Percentiles rank a stretch among this genome's conserved stretches.
These are phyloP conservation scores for Drosophila pseudoananassae DNA, from an alignment of 1,140 invertebrate genomes.

Conservation along the genomic window DNA sequence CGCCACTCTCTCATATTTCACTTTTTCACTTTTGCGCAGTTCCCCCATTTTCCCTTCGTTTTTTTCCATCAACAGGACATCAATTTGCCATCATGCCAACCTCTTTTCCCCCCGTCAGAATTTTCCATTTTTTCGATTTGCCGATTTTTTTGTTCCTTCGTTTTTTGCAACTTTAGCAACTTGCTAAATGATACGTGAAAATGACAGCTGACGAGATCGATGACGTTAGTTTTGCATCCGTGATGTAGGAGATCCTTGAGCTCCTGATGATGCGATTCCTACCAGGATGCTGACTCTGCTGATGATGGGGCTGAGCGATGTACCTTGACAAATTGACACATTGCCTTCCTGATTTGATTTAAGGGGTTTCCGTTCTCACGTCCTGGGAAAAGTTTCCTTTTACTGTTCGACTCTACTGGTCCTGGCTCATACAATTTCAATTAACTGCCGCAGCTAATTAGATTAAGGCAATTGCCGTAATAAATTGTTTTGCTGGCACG, in stretches of 20 bases:
- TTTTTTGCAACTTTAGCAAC: conserved; percentile 69
- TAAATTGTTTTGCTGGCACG: conserved; percentile 59
- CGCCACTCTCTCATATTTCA: conserved; percentile 40
- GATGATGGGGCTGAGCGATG: conserved; percentile 65
- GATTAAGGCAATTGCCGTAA: conserved; percentile 68
- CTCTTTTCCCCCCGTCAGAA: conserved; percentile 7
- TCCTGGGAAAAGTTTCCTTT: conserved; percentile 9
- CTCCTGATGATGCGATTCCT: conserved; percentile 29
- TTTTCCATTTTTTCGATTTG: conserved; percentile 34
- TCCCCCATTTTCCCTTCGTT: conserved; percentile 12
- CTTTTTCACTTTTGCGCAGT: conserved; percentile 41
- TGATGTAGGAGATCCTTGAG: conserved; percentile 44
- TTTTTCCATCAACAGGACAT: conserved; percentile 47
- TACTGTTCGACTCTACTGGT: neutral
- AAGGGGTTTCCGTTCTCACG: conserved; percentile 13
- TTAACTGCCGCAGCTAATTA: conserved; percentile 76
- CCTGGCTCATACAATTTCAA: conserved; percentile 69
- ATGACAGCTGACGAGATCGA: conserved; percentile 83
- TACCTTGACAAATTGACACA: conserved; percentile 82
- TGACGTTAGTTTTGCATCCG: conserved; percentile 80
- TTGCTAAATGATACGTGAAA: conserved; percentile 83
- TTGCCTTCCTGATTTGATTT: conserved; percentile 69
- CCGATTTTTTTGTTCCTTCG: conserved; percentile 15
- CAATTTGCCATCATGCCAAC: conserved; percentile 73
- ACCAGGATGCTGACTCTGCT: conserved; percentile 38